A percentile compares a stretch with the other conserved stretches of the same genome.
Evolutionary conservation across 2,888 invertebrate genomes (phyloP).

Genomic region (Conomelus anceps): DNA sequence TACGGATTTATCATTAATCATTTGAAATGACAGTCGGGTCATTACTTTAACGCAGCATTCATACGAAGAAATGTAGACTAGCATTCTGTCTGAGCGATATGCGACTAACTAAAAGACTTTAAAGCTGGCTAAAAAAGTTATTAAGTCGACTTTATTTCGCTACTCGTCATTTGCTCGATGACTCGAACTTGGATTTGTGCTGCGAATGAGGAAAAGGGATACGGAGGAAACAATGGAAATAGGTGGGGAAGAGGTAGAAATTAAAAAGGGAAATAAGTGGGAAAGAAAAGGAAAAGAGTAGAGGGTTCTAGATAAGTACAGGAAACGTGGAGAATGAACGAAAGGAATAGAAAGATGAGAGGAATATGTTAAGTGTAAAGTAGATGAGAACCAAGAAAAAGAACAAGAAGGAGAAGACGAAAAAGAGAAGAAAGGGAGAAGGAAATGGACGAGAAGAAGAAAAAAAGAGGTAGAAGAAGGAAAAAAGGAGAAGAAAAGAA

Average conservation of each 20-base stretch:
- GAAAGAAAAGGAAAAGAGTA: not conserved
- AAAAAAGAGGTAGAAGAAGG: not conserved
- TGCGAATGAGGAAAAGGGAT: not conserved
- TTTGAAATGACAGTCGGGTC: not conserved
- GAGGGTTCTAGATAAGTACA: not conserved
- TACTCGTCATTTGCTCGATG: not conserved
- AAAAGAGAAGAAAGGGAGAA: not conserved
- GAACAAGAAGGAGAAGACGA: not conserved
- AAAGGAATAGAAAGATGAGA: not conserved
- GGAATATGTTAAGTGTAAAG: not conserved
- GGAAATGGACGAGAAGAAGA: not conserved
- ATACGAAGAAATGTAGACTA: not conserved
- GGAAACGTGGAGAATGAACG: not conserved
- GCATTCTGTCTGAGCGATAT: not conserved
- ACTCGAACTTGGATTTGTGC: not conserved
- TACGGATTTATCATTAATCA: not conserved
- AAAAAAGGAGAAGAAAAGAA: not conserved
- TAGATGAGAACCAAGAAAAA: not conserved
- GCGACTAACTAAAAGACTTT: not conserved
- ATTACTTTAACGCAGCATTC: not conserved
- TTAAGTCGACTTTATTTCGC: not conserved
- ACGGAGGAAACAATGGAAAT: too few species aligned
- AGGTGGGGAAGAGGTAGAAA: not conserved
- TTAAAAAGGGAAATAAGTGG: not conserved
- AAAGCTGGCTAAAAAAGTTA: not conserved